Percentiles rank a stretch among this genome's conserved stretches.
These are phyloP conservation scores for Eulemur albifrons DNA, from an alignment of 2,797 vertebrate species.

Conservation along the genomic window DNA sequence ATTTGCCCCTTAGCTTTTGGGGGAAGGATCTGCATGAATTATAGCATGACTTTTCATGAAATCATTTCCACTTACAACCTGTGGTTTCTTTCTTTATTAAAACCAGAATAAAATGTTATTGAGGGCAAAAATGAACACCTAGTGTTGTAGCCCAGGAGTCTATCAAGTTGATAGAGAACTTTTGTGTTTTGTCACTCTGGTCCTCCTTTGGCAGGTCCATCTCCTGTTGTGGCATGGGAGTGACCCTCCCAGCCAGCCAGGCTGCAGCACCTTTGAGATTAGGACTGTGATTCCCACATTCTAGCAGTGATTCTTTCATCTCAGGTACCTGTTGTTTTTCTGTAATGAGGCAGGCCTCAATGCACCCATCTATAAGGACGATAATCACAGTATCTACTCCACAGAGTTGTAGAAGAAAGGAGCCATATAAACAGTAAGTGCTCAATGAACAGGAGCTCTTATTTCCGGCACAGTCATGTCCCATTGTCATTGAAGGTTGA, in stretches of 20 bases:
- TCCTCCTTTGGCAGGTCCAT: neutral
- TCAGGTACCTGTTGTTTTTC: neutral
- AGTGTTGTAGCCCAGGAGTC: neutral
- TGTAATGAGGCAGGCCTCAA: neutral
- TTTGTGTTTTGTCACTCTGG: neutral
- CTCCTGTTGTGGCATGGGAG: neutral
- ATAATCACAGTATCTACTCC: neutral
- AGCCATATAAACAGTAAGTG: neutral
- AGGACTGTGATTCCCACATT: neutral
- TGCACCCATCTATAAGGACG: neutral
- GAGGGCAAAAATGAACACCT: neutral
- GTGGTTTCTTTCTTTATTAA: neutral
- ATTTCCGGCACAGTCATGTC: neutral
- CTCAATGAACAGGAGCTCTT: neutral
- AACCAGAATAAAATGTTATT: conserved; percentile 21
- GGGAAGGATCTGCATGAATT: neutral
- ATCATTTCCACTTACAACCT: neutral
- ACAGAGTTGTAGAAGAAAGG: neutral
- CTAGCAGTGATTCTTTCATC: neutral
- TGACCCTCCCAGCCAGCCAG: neutral
- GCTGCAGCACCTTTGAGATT: neutral
- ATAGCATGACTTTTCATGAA: neutral
- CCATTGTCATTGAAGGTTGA: neutral
- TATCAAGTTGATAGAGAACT: neutral
- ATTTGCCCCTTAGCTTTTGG: neutral